Conservation (phyloP, 2,888 invertebrate species). For the Cephalotes varians region DNA sequence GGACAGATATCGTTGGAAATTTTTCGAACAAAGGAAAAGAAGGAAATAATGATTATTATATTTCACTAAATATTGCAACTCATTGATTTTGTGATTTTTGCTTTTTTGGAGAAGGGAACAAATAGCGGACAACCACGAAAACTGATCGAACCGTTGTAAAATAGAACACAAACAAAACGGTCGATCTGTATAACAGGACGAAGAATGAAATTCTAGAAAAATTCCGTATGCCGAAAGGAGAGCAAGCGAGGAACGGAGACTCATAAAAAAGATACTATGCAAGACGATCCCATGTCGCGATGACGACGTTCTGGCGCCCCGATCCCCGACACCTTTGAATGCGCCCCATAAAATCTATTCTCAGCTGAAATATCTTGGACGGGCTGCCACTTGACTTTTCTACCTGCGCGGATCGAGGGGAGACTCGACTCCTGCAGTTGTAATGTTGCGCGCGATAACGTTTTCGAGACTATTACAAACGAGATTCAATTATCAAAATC, state of each 20-base stretch:
- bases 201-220: slow-evolving; percentile 74
- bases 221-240: slow-evolving; percentile 27
- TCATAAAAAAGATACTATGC: slow-evolving; percentile 55
- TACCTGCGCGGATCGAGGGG: slow-evolving; percentile 28
- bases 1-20: not conserved
- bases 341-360: slow-evolving; percentile 68
- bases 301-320: slow-evolving; percentile 84
- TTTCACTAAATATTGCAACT: slow-evolving; percentile 47
- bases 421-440: slow-evolving; percentile 3
- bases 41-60: not conserved
- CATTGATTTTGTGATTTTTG: slow-evolving; percentile 35
- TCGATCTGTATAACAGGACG: slow-evolving; percentile 72
- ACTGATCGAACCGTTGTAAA: slow-evolving; percentile 50
- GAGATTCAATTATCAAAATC: slow-evolving; percentile 37
- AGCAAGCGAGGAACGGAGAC: slow-evolving; percentile 43
- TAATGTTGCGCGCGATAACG: not conserved
- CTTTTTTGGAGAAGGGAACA: slow-evolving; percentile 13
- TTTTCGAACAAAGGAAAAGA: not conserved
- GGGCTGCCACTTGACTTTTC: slow-evolving; percentile 13
- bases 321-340: slow-evolving; percentile 67
- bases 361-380: slow-evolving; percentile 33
- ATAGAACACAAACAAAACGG: slow-evolving; percentile 57
- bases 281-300: slow-evolving; percentile 83
- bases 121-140: not conserved
- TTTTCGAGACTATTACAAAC: slow-evolving; percentile 7